Conservation (phyloP, 2,797 vertebrate genomes). For the Enteromius radiatus region DNA sequence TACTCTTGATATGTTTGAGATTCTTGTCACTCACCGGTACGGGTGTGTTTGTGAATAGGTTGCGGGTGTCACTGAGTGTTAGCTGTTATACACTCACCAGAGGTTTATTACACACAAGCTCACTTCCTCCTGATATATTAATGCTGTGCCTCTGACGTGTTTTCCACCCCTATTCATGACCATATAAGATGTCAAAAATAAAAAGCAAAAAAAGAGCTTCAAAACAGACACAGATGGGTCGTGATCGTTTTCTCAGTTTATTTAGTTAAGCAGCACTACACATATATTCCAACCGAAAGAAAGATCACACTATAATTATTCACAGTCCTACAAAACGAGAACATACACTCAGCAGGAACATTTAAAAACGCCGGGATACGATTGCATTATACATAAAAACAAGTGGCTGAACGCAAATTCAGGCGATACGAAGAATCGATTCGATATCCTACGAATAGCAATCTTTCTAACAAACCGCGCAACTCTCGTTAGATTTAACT, state of each 20-base stretch:
- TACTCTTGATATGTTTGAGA: neutral
- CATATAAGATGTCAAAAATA: neutral
- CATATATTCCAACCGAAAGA: slow-evolving; percentile 61
- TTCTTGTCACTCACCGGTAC: neutral
- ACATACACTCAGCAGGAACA: slow-evolving; percentile 51
- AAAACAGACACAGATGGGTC: neutral
- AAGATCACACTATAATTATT: slow-evolving; percentile 26
- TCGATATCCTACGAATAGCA: neutral
- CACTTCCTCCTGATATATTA: slow-evolving; percentile 18
- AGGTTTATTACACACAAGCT: neutral
- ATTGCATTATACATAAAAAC: slow-evolving; percentile 7
- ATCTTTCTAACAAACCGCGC: slow-evolving; percentile 12
- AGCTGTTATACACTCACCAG: neutral
- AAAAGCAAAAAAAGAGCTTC: neutral
- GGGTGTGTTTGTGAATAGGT: neutral
- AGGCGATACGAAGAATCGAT: slow-evolving; percentile 12
- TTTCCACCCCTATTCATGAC: slow-evolving; percentile 10
- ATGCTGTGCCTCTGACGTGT: neutral
- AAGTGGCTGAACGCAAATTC: neutral
- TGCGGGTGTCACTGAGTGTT: neutral
- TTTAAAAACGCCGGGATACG: neutral
- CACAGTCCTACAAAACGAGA: slow-evolving; percentile 46
- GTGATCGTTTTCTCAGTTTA: slow-evolving; percentile 67
- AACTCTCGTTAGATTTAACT: slow-evolving; percentile 20
- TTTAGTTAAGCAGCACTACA: slow-evolving; percentile 67